These are phyloP conservation scores for Phylloscopus whistleri DNA, from an alignment of 2,113 vertebrate species.

Conservation along the genomic window DNA sequence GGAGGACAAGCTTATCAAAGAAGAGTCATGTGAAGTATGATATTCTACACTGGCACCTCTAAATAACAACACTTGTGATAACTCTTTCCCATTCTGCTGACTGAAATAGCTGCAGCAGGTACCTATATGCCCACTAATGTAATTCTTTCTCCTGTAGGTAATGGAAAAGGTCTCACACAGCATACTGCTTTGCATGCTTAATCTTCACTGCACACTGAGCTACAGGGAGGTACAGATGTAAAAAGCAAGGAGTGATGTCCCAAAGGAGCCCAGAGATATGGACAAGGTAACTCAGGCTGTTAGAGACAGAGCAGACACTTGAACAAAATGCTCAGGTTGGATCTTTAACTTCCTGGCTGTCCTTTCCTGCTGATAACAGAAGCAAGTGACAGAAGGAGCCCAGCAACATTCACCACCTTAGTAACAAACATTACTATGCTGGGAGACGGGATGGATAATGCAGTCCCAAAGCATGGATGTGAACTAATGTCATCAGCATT, in stretches of 20 bases:
- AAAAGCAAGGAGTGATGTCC: not conserved
- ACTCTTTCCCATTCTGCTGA: not conserved
- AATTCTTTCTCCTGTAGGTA: not conserved
- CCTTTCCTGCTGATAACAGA: not conserved
- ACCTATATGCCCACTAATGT: not conserved
- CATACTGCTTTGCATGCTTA: not conserved
- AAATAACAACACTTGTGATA: not conserved
- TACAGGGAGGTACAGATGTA: not conserved
- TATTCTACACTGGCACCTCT: not conserved
- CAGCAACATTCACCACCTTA: not conserved
- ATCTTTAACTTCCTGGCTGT: not conserved
- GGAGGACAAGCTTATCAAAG: not conserved
- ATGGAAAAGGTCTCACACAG: not conserved
- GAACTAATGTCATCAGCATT: slow-evolving; percentile 54
- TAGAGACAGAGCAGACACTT: not conserved
- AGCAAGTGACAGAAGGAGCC: not conserved
- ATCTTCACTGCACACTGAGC: not conserved
- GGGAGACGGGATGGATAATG: not conserved
- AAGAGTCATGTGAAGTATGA: not conserved
- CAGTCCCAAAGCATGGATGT: slow-evolving; percentile 8
- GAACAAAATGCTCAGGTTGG: not conserved
- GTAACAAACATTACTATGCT: slow-evolving; percentile 16
- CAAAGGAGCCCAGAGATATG: not conserved
- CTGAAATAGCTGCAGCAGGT: not conserved
- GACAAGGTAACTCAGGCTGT: not conserved